Evolutionary conservation across 2,113 vertebrate species (phyloP).

Genomic region (Planiliza haematocheilus): DNA sequence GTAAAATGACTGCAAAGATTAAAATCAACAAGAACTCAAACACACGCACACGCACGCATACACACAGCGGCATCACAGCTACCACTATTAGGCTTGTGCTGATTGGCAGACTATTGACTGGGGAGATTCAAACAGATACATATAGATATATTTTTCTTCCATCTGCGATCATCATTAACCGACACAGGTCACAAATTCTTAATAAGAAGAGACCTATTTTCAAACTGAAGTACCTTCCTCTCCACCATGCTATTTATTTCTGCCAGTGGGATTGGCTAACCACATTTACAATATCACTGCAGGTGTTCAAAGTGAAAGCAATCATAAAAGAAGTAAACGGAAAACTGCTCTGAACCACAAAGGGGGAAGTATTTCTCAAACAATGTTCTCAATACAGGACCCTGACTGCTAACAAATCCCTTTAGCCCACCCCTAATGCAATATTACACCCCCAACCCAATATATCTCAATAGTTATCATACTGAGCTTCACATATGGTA

Average conservation of each 20-base stretch:
- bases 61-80: background rate
- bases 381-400: constrained; percentile 17
- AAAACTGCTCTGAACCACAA: constrained; percentile 47
- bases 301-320: constrained; percentile 45
- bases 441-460: constrained; percentile 46
- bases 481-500: constrained; percentile 54
- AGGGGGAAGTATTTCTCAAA: constrained; percentile 38
- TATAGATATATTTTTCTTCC: background rate
- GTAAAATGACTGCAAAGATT: constrained; percentile 54
- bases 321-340: constrained; percentile 39
- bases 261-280: background rate
- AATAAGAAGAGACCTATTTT: background rate
- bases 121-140: background rate
- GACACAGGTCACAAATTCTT: background rate
- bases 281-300: constrained; percentile 11
- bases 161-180: background rate
- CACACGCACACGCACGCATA: background rate
- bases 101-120: background rate
- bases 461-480: constrained; percentile 56
- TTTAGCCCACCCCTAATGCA: constrained; percentile 48
- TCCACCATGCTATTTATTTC: background rate
- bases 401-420: constrained; percentile 44
- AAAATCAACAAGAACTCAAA: constrained; percentile 42
- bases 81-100: background rate
- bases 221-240: background rate